Evolutionary conservation across 2,113 vertebrate genomes (phyloP).

Genomic region (Paralichthys olivaceus): DNA sequence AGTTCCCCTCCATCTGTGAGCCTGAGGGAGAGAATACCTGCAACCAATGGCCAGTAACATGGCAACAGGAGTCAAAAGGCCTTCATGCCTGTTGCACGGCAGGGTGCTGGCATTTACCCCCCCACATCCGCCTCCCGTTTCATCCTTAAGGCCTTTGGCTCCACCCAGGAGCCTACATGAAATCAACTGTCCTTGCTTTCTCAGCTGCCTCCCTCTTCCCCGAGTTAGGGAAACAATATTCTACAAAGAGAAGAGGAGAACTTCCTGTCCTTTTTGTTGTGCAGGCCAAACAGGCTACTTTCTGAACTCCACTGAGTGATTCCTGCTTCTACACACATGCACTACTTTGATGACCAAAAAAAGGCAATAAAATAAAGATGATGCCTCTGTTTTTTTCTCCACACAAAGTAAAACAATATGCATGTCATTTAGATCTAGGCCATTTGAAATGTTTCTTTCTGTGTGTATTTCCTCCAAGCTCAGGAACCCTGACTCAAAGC

Average conservation of each 20-base stretch:
- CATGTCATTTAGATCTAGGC: slow-evolving; percentile 41
- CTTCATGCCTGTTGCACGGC: slow-evolving; percentile 67
- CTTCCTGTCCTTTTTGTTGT: slow-evolving; percentile 69
- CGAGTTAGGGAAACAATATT: slow-evolving; percentile 66
- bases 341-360: slow-evolving; percentile 29
- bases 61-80: slow-evolving; percentile 79
- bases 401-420: slow-evolving; percentile 1
- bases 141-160: slow-evolving; percentile 61
- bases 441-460: slow-evolving; percentile 34
- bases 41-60: slow-evolving; percentile 74
- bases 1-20: slow-evolving; percentile 49
- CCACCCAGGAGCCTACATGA: slow-evolving; percentile 68
- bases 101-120: slow-evolving; percentile 80
- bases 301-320: slow-evolving; percentile 57
- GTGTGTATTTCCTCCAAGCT: slow-evolving; percentile 22
- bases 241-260: slow-evolving; percentile 58
- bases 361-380: background rate
- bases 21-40: slow-evolving; percentile 75
- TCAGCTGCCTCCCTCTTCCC: slow-evolving; percentile 73
- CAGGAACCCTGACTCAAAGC: slow-evolving; percentile 19
- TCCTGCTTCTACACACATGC: slow-evolving; percentile 38
- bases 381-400: slow-evolving; percentile 9
- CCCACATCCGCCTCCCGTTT: slow-evolving; percentile 46
- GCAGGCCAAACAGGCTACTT: slow-evolving; percentile 66
- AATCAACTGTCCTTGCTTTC: slow-evolving; percentile 72